Evolutionary conservation across 2,113 vertebrate genomes (phyloP), one percentile per base, ranked within the genome.

Genomic region (Oreochromis tanganicae): DNA sequence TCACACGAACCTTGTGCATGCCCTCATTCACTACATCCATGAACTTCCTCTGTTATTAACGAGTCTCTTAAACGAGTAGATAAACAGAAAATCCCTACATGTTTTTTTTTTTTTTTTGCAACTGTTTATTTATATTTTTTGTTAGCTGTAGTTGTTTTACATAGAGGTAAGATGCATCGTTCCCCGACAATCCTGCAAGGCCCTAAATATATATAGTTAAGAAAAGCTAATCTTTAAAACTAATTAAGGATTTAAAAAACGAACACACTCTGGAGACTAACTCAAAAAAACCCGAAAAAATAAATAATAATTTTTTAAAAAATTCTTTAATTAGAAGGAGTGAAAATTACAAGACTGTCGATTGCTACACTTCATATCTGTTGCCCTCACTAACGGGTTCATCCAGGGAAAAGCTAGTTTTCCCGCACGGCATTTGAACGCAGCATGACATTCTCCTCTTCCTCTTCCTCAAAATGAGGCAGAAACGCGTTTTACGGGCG

Each of bases 361-460:
- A 73, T 46, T 73, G 41, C 21, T 75, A 2, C 3, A 29, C 5
- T 29, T 48, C 9, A 48, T 29, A 48, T 75, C 14, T 12, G 43
- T 48, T 48, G 24, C 59, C 24, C 38, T 52, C 17, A 80, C 5
- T 4, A 32, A 82, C 19, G 16, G 34, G 50, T 79, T 52, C 3
- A 17, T 36, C 5, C 9, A 17, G 2, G 21, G 7, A n/a, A 6
- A 10, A 2, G 1, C 0, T n/a, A 21, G 8, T 32, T 86, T 86
- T 34, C 66, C 59, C 75, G 17, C 10, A 29, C 5, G 10, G 83
- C 16, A 66, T 34, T 0, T 94, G 89, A 94, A 95, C 7, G 92
- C 89, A 88, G 12, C 94, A 88, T 91, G 92, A 93, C 91, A 90
- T 93, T 88, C 86, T 13, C 41, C 81, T 89, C 89, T 87, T 90